Evolutionary conservation across 1,140 invertebrate genomes (phyloP).

Genomic region (Tetramorium simillimum): DNA sequence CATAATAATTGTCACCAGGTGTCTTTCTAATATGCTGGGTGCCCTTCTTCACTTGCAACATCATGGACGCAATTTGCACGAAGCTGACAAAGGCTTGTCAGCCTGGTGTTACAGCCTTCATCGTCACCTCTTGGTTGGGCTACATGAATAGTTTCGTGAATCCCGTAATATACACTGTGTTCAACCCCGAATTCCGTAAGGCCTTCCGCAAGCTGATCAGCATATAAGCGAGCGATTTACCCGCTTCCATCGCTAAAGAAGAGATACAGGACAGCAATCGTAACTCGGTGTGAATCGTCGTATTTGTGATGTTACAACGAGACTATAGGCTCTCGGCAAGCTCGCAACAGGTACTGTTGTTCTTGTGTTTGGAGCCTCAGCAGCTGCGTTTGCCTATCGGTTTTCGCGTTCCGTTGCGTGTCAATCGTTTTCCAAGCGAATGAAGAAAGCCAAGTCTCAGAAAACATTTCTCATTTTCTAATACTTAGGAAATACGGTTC

Average conservation of each 20-base stretch:
- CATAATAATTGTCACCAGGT: conserved; percentile 86
- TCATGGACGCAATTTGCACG: conserved; percentile 97
- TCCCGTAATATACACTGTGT: conserved; percentile 99
- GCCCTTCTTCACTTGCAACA: conserved; percentile 95
- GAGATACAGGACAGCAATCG: conserved; percentile 11
- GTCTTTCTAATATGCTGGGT: conserved; percentile 99
- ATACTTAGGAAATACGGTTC: not conserved
- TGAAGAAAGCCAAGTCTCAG: not conserved
- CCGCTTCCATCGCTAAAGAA: conserved; percentile 14
- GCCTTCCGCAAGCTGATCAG: conserved; percentile 98
- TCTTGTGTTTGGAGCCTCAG: conserved; percentile 33
- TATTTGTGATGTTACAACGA: conserved; percentile 58
- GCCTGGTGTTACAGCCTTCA: conserved; percentile 95
- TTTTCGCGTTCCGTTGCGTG: conserved; percentile 47
- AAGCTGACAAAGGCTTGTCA: conserved; percentile 93
- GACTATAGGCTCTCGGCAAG: conserved; percentile 1
- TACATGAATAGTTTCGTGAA: conserved; percentile 99
- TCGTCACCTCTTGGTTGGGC: conserved; percentile 98
- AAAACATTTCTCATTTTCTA: not conserved
- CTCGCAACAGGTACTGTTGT: conserved; percentile 57
- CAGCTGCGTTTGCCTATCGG: conserved; percentile 56
- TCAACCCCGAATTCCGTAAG: conserved; percentile 99
- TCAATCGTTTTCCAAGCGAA: conserved; percentile 43
- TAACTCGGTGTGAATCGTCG: conserved; percentile 44
- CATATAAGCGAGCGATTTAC: conserved; percentile 68